phyloP scores from a whole-genome alignment of 1,140 invertebrate species.

The Gerris buenoi region DNA sequence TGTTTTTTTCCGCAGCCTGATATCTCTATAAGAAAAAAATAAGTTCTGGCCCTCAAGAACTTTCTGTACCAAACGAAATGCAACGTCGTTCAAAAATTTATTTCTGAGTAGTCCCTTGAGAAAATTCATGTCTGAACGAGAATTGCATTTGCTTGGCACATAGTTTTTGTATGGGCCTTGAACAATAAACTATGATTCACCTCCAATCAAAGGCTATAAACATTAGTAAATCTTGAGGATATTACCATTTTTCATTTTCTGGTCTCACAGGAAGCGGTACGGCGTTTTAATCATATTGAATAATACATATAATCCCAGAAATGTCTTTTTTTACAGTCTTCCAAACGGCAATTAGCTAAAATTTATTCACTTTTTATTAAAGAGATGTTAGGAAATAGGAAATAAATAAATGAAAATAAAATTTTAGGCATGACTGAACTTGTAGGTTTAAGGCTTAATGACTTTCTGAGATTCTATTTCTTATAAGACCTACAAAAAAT shows the following conservation, averaged over 20 bases:
- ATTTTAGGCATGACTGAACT: no score
- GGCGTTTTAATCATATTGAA: no score
- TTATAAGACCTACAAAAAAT: no score
- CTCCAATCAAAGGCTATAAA: neutral
- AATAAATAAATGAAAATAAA: no score
- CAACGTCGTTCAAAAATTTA: conserved; percentile 42
- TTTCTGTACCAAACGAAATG: conserved; percentile 69
- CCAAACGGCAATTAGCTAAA: no score
- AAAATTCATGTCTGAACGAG: conserved; percentile 73
- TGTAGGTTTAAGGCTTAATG: no score
- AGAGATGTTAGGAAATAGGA: no score
- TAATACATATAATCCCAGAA: no score
- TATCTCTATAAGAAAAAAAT: conserved; percentile 91
- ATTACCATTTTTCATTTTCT: neutral
- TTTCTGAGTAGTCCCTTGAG: conserved; percentile 55
- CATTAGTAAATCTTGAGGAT: neutral
- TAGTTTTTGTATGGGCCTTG: neutral
- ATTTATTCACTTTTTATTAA: no score
- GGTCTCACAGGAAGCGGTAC: neutral
- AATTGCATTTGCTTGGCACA: conserved; percentile 59
- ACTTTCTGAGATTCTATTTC: no score
- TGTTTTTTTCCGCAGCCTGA: conserved; percentile 91
- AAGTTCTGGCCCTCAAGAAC: conserved; percentile 68
- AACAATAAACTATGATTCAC: neutral
- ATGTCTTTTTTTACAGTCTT: no score